phyloP scores from a whole-genome alignment of 2,797 vertebrate genomes.

The Syngnathus rostellatus region DNA sequence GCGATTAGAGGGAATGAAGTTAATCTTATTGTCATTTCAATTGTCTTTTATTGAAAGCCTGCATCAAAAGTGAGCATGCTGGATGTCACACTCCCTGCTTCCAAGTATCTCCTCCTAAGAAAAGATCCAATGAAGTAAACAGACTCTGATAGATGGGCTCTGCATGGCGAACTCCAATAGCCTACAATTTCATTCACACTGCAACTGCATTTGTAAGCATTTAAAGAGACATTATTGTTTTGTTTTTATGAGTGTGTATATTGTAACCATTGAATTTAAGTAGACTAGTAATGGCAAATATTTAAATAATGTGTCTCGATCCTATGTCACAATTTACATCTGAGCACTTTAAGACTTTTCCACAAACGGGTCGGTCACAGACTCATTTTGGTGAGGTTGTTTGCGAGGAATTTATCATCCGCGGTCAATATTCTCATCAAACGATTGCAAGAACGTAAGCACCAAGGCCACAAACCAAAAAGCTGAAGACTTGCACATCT shows the following conservation, averaged over 20 bases:
- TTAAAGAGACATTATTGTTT: neutral
- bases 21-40: constrained; percentile 65
- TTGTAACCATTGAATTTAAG: too few species aligned
- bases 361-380: too few species aligned
- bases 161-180: constrained; percentile 12
- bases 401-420: too few species aligned
- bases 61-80: constrained; percentile 44
- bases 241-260: neutral
- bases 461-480: too few species aligned
- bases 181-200: neutral
- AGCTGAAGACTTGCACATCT: too few species aligned
- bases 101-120: constrained; percentile 39
- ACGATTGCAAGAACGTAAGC: too few species aligned
- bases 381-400: too few species aligned
- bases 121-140: constrained; percentile 15
- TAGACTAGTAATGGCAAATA: too few species aligned
- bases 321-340: too few species aligned
- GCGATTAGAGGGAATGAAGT: constrained; percentile 58
- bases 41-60: constrained; percentile 61
- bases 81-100: constrained; percentile 26
- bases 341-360: too few species aligned
- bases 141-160: constrained; percentile 23
- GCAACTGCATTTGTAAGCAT: neutral
- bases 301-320: too few species aligned
- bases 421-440: too few species aligned